Evolutionary conservation across 2,888 invertebrate genomes (phyloP).

Genomic region (Exocentrus adspersus): DNA sequence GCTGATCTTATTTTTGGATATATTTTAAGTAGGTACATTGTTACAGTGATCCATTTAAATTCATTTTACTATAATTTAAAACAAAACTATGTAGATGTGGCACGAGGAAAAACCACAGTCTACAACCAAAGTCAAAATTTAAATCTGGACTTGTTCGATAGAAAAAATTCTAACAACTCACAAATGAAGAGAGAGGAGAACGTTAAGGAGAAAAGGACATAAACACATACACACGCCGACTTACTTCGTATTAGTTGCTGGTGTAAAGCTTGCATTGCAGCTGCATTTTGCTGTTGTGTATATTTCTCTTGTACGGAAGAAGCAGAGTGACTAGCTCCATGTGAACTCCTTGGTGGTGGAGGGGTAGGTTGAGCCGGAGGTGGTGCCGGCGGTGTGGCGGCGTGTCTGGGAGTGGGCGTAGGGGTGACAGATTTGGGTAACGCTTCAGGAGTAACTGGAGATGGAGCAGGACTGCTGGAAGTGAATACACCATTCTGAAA

Average conservation of each 20-base stretch:
- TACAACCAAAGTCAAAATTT: too few species aligned
- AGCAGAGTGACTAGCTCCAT: slow-evolving; percentile 34
- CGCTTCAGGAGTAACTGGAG: slow-evolving; percentile 67
- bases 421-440: slow-evolving; percentile 66
- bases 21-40: too few species aligned
- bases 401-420: slow-evolving; percentile 66
- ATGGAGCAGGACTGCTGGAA: slow-evolving; percentile 65
- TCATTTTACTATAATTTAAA: too few species aligned
- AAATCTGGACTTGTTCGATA: too few species aligned
- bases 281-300: slow-evolving; percentile 65
- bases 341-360: slow-evolving; percentile 49
- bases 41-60: too few species aligned
- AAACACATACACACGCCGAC: too few species aligned
- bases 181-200: too few species aligned
- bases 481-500: slow-evolving; percentile 62
- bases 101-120: too few species aligned
- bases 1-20: too few species aligned
- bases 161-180: too few species aligned
- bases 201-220: too few species aligned
- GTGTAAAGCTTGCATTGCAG: slow-evolving; percentile 85
- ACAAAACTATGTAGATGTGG: too few species aligned
- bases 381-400: slow-evolving; percentile 66
- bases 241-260: slow-evolving; percentile 85
- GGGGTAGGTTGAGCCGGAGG: slow-evolving; percentile 64
- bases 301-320: slow-evolving; percentile 64